These are phyloP conservation scores for Pachyrhynchus sulphureomaculatus DNA, from an alignment of 1,140 invertebrate genomes.

Conservation along the genomic window DNA sequence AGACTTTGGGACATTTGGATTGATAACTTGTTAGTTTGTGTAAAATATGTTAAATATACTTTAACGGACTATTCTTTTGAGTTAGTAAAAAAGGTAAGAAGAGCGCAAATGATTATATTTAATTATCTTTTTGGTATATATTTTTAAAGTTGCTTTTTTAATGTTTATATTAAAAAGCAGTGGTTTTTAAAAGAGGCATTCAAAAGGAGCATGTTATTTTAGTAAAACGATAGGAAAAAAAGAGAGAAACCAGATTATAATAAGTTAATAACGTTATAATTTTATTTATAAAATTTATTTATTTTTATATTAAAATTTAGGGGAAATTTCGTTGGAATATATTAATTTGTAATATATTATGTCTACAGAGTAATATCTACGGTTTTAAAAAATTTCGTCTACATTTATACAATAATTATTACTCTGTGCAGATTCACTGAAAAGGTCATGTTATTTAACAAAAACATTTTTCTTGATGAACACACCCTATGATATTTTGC, in stretches of 20 bases:
- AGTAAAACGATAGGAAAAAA: no score
- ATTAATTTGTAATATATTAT: neutral
- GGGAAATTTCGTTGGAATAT: neutral
- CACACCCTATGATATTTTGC: no score
- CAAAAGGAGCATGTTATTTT: no score
- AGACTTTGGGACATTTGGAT: neutral
- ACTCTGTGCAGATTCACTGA: no score
- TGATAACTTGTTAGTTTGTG: neutral
- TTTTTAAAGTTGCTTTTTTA: no score
- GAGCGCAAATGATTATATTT: no score
- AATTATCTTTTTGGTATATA: no score
- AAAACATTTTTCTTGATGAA: no score
- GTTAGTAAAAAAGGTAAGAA: neutral
- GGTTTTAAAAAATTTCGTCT: neutral
- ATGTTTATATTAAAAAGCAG: no score
- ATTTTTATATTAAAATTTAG: neutral
- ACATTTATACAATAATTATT: no score
- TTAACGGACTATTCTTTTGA: neutral
- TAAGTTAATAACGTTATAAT: neutral
- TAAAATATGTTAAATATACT: neutral
- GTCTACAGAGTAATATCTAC: neutral
- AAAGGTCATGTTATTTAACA: neutral
- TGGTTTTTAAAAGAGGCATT: no score
- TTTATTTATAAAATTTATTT: neutral
- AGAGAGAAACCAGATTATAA: no score